Base-by-base conservation (phyloP, 2,888 invertebrate genomes). In the Ormyrus pomaceus region DNA sequence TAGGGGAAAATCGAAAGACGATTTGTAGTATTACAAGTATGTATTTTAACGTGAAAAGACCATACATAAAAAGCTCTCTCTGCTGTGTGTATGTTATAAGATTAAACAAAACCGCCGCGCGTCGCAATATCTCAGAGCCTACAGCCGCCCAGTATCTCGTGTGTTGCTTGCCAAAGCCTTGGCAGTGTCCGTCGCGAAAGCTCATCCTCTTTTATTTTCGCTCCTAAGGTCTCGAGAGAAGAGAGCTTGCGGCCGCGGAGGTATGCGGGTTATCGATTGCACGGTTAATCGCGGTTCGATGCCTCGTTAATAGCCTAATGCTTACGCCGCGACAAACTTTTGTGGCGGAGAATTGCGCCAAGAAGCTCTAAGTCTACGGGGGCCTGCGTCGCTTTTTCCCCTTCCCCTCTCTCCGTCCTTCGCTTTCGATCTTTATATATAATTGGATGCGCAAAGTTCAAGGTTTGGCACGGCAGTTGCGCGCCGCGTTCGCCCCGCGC, bases 1-100 rank as follows among this genome's bases (percentile, higher is more conserved):
- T 53, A 69, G 53, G 5, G 55, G 65, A 55, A 19, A 73, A 71
- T 65, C 77, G 76, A 77, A 70, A 77, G 56, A 77, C 74, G 11
- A 74, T 13, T 74, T 74, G 6, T 59, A 64, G 34, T 64, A 70
- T 66, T 50, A 69, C 55, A 19, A 66, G 64, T 65, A 55, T 81
- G 46, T 81, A 78, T 81, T 78, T 76, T 58, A 81, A 72, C 51
- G 71, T 78, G 75, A 69, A 78, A 79, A 78, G 62, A 70, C 51
- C 65, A 76, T 81, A 78, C 77, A 74, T 73, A 66, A 75, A 62
- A 77, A 75, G 72, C 69, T 73, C 68, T 65, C 64, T 79, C 46
- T 56, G 62, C 59, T 56, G 56, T 59, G 71, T 53, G 69, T 65
- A 59, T 76, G 9, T 66, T 34, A 34, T 34, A 34, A 34, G 4